These are phyloP conservation scores for Heliconius aoede DNA, from an alignment of 2,888 invertebrate genomes.

Conservation along the genomic window DNA sequence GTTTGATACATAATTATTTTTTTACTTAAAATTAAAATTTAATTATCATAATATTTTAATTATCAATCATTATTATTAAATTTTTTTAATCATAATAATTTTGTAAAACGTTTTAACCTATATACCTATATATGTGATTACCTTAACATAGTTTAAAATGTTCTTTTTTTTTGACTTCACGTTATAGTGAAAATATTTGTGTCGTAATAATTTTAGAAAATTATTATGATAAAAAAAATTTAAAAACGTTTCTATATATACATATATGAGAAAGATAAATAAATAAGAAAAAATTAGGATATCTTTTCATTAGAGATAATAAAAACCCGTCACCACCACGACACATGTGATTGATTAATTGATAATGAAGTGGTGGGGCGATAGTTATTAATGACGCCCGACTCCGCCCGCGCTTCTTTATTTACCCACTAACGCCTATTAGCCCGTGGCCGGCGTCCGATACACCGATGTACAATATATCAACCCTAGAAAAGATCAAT, in stretches of 20 bases:
- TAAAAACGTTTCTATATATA: not conserved
- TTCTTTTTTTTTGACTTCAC: no score
- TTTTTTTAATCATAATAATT: no score
- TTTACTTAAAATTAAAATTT: no score
- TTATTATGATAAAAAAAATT: no score
- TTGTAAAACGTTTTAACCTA: no score
- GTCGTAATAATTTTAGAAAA: no score
- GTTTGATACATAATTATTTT: no score
- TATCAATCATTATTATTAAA: no score
- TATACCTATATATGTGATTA: no score
- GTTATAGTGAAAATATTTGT: no score
- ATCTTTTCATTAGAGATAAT: conserved; percentile 36
- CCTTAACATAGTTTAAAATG: no score
- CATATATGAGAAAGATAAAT: not conserved
- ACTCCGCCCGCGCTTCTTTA: conserved; percentile 75
- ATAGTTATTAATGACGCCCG: conserved; percentile 79
- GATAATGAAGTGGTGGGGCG: conserved; percentile 79
- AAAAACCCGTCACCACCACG: conserved; percentile 38
- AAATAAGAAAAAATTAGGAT: conserved; percentile 8
- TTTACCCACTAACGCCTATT: conserved; percentile 79
- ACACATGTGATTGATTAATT: conserved; percentile 81
- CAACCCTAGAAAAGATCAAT: conserved; percentile 75
- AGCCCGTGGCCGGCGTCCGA: conserved; percentile 63
- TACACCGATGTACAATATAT: conserved; percentile 72
- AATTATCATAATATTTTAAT: no score